phyloP scores from a whole-genome alignment of 35 echinoderm and acorn worm genomes.

The Ptychodera flava region DNA sequence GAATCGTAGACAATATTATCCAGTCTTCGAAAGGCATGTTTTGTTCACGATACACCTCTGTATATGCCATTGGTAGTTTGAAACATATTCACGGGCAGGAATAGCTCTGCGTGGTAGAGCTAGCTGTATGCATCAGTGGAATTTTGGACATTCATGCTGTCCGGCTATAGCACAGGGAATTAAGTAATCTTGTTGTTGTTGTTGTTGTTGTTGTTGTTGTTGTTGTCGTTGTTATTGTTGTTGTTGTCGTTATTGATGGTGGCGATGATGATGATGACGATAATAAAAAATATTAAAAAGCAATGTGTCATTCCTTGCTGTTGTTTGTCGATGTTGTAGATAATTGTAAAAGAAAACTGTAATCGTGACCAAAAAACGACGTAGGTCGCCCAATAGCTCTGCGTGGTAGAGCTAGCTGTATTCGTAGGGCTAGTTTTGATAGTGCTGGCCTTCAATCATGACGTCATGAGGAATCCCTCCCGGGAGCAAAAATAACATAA shows the following conservation, averaged over 20 bases:
- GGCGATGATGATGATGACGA: constrained; percentile 7
- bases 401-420: neutral
- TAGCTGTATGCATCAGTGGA: neutral
- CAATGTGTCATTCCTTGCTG: no score
- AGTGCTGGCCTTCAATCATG: no score
- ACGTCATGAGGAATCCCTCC: no score
- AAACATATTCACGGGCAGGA: neutral
- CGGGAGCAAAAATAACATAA: no score
- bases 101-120: neutral
- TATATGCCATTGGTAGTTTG: neutral
- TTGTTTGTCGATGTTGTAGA: no score
- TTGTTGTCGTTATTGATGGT: neutral
- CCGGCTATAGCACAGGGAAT: no score
- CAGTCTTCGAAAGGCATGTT: neutral
- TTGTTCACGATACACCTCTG: neutral
- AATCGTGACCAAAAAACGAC: neutral
- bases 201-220: neutral
- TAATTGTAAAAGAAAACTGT: neutral
- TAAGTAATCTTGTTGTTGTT: no score
- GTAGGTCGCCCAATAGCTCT: no score
- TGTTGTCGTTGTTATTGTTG: neutral
- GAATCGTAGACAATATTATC: neutral
- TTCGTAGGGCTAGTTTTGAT: neutral
- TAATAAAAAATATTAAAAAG: neutral
- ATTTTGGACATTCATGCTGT: neutral